Evolutionary conservation across 2,888 invertebrate species (phyloP), one percentile per base, ranked within the genome.

Genomic region (Cryptosula pallasiana): DNA sequence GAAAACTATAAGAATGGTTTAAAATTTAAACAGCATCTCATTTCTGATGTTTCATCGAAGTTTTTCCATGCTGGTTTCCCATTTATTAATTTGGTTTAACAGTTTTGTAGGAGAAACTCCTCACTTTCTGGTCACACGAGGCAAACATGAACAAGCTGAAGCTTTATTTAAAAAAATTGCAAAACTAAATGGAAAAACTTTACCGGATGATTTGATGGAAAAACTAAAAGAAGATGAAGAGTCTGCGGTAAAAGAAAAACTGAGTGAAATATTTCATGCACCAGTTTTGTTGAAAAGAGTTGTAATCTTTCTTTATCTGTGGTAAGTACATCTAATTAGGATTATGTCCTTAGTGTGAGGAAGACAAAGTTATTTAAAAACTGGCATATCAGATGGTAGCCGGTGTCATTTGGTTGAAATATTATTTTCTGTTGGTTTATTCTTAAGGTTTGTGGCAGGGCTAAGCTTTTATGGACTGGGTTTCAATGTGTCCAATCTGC

Each of bases 21-120:
- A n/a, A n/a, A n/a, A n/a, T n/a, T n/a, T n/a, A n/a, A n/a, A n/a
- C n/a, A n/a, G n/a, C n/a, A n/a, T n/a, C n/a, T n/a, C n/a, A n/a
- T n/a, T n/a, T n/a, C n/a, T n/a, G n/a, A n/a, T n/a, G n/a, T n/a
- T n/a, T n/a, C n/a, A n/a, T n/a, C n/a, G n/a, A n/a, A n/a, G n/a
- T n/a, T n/a, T n/a, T n/a, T n/a, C n/a, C n/a, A n/a, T n/a, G n/a
- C n/a, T n/a, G n/a, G n/a, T n/a, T n/a, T n/a, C n/a, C n/a, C n/a
- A n/a, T n/a, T n/a, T n/a, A n/a, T n/a, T n/a, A 45, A 45, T 57
- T 16, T 13, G 25, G 32, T 27, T 63, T 63, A 13, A 32, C n/a
- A 63, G 63, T n/a, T 63, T 63, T 32, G 9, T 63, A n/a, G 32
- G 32, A 32, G 63, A 63, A 27, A 63, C 63, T 63, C 63, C 63